A percentile compares a stretch with the other conserved stretches of the same genome.
Conservation (phyloP, 2,113 vertebrate species). For the Lynx canadensis region DNA sequence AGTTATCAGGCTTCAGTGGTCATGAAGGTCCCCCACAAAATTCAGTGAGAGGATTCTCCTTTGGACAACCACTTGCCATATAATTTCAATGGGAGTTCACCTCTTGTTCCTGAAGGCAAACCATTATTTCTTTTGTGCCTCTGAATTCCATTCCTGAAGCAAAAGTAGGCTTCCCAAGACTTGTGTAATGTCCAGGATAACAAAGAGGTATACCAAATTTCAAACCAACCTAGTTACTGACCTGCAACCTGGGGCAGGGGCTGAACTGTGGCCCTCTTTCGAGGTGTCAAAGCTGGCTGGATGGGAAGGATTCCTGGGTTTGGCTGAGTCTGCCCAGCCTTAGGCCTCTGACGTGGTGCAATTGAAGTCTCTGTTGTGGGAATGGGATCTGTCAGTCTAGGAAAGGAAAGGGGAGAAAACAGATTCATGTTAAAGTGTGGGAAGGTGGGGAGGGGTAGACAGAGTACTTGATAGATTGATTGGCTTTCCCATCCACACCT, state of each 20-base stretch:
- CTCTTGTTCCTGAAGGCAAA: background rate
- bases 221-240: slow-evolving; percentile 43
- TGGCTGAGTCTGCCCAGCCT: slow-evolving; percentile 95
- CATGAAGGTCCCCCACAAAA: background rate
- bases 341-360: slow-evolving; percentile 96
- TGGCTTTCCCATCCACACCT: background rate
- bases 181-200: background rate
- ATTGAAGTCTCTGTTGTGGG: slow-evolving; percentile 97
- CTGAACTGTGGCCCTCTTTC: slow-evolving; percentile 91
- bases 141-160: background rate
- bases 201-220: background rate
- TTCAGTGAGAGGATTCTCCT: background rate
- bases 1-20: background rate
- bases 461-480: background rate
- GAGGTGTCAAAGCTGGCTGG: slow-evolving; percentile 95
- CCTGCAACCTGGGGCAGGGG: slow-evolving; percentile 84
- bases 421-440: background rate
- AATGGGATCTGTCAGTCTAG: slow-evolving; percentile 95
- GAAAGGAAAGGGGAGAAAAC: slow-evolving; percentile 8
- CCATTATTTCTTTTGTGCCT: background rate
- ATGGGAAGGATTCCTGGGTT: slow-evolving; percentile 96
- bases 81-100: background rate
- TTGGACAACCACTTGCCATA: background rate
- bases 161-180: background rate
- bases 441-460: background rate